Conservation (phyloP, 2,888 invertebrate species). For the Apamea sordens region DNA sequence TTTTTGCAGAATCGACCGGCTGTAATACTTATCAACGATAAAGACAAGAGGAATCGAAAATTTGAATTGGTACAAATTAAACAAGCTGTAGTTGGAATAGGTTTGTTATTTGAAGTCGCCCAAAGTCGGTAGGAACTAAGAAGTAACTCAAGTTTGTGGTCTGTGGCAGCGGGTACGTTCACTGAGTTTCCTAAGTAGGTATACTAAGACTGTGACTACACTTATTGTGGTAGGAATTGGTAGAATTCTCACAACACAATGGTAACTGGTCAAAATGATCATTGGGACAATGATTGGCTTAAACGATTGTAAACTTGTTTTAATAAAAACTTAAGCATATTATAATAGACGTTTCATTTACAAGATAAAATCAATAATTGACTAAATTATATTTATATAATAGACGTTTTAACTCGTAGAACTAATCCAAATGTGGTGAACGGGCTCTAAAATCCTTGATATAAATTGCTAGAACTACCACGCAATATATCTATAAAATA, state of each 20-base stretch:
- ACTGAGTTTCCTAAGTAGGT: conserved; percentile 27
- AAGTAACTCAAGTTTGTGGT: conserved; percentile 63
- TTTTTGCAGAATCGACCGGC: no score
- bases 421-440: neutral
- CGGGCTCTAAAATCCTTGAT: neutral
- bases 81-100: conserved; percentile 47
- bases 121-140: conserved; percentile 52
- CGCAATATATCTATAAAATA: neutral
- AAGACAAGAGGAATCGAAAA: conserved; percentile 34
- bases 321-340: neutral
- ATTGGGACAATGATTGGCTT: neutral
- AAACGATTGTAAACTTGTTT: neutral
- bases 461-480: neutral
- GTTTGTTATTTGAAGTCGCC: conserved; percentile 61
- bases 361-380: neutral
- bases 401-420: neutral
- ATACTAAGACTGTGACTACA: neutral
- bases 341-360: neutral
- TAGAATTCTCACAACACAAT: neutral
- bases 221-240: neutral
- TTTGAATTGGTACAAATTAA: conserved; percentile 41
- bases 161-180: conserved; percentile 35
- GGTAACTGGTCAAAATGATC: neutral
- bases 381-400: neutral
- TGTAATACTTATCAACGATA: neutral